Evolutionary conservation across 2,113 vertebrate genomes (phyloP).

Genomic region (Pachyramphus minor): DNA sequence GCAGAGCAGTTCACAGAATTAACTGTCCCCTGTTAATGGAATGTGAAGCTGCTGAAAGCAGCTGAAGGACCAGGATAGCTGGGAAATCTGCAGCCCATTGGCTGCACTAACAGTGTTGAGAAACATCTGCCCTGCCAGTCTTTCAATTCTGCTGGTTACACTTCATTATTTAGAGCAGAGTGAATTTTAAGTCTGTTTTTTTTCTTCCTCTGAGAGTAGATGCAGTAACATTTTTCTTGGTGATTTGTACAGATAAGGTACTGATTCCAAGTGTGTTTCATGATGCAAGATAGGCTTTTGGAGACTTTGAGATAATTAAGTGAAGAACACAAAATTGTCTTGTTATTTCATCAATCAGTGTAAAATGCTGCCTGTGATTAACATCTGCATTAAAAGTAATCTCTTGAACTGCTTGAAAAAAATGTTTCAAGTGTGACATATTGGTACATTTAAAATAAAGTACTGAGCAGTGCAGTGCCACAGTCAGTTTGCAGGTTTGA

Average conservation of each 20-base stretch:
- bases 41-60: constrained; percentile 49
- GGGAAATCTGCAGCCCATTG: not conserved
- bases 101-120: not conserved
- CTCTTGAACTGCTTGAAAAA: not conserved
- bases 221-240: not conserved
- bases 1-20: not conserved
- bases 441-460: not conserved
- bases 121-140: constrained; percentile 19
- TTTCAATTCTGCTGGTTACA: not conserved
- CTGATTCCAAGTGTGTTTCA: not conserved
- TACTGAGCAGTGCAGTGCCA: not conserved
- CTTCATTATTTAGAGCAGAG: constrained; percentile 24
- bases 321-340: not conserved
- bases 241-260: not conserved
- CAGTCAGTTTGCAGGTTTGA: not conserved
- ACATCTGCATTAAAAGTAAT: not conserved
- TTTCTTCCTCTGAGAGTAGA: not conserved
- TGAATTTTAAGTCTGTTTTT: not conserved
- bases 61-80: not conserved
- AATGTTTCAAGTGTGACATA: not conserved
- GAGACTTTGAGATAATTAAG: not conserved
- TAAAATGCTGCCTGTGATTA: constrained; percentile 22
- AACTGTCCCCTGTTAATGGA: not conserved
- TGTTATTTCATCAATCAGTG: not conserved
- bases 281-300: not conserved